Evolutionary conservation across 1,140 invertebrate species (phyloP), one percentile per base, ranked within the genome.

Genomic region (Nymphalis io): DNA sequence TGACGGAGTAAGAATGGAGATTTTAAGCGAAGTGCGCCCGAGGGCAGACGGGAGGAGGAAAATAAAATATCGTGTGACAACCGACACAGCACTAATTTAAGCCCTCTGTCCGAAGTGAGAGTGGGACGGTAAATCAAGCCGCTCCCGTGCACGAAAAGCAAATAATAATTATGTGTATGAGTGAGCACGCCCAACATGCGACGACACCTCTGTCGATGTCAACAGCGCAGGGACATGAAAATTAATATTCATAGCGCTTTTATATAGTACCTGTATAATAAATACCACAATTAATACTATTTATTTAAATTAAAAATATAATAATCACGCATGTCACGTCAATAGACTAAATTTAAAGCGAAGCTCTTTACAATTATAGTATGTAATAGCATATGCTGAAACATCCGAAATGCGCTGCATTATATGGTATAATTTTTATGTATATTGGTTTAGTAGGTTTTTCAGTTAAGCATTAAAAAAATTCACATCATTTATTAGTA

Each of bases 51-150:
- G 53, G 73, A 76, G 73, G 78, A 82, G 78, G 72, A 81, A 85
- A 88, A 86, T 84, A 88, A 91, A 88, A 83, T 84, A 82, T 85
- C 74, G 78, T 78, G 82, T 83, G 85, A 89, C 84, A 89, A 81
- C 81, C 80, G 84, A 81, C 85, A 80, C 73, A 77, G 79, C 71
- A 83, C 79, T 89, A 86, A 89, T 88, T 90, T 85, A 89, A 90
- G 68, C 75, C 78, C 71, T 81, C 82, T 76, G 78, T 76, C 78
- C 73, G 70, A 78, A 71, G 78, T 61, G 73, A 73, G 78, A 82
- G 73, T 72, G 79, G 72, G 40, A 51, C 81, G 65, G 78, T 90
- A 87, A 88, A 87, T 88, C 87, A 86, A 82, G 83, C 81, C 80
- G 80, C 83, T 82, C 81, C 85, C 78, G 81, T 67, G 69, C 79